phyloP scores from a whole-genome alignment of 2,797 vertebrate species.

The Typhlichthys subterraneus region DNA sequence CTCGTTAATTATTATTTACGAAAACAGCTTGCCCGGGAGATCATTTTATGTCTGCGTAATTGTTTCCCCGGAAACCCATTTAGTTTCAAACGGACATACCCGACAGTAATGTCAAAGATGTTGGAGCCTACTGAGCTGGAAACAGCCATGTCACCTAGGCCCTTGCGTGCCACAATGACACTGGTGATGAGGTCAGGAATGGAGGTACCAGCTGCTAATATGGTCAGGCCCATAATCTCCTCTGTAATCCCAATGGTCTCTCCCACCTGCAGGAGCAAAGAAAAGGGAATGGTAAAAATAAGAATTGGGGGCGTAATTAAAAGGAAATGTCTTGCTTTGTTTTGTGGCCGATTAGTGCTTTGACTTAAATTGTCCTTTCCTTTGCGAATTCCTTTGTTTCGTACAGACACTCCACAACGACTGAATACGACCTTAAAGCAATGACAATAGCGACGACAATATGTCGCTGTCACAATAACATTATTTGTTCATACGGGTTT shows the following conservation, averaged over 20 bases:
- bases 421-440: no score
- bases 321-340: conserved; percentile 33
- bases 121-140: conserved; percentile 99
- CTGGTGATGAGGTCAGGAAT: conserved; percentile 99
- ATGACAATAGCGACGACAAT: no score
- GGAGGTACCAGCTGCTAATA: conserved; percentile 96
- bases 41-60: no score
- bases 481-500: no score
- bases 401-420: no score
- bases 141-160: conserved; percentile 97
- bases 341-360: conserved; percentile 39
- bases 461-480: no score
- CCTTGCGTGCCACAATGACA: conserved; percentile 97
- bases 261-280: conserved; percentile 84
- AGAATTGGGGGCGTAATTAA: conserved; percentile 51
- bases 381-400: no score
- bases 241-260: conserved; percentile 98
- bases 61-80: no score
- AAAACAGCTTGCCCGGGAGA: no score
- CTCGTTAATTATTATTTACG: no score
- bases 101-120: conserved; percentile 99
- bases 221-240: conserved; percentile 98
- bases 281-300: conserved; percentile 30
- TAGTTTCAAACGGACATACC: conserved; percentile 73
- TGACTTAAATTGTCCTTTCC: no score